Evolutionary conservation across 2,797 vertebrate genomes (phyloP), one percentile per base, ranked within the genome.

Genomic region (Eupleurogrammus muticus): DNA sequence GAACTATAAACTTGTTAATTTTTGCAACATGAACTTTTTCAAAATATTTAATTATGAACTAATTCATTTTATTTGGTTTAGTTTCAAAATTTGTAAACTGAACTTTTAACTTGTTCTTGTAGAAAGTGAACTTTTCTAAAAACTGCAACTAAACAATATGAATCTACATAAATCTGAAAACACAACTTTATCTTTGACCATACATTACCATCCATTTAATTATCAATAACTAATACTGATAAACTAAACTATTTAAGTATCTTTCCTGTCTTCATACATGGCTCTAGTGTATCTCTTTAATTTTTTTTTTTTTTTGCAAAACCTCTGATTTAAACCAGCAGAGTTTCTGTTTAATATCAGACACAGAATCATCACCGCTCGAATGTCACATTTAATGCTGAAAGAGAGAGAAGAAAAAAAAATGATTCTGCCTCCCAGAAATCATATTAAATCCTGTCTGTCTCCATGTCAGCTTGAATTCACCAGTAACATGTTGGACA

Each of bases 331-430:
- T 5, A 10, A 73, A 72, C 52, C 62, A 64, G 60, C 62, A 54
- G 55, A 63, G 62, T 52, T 64, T 57, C 70, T 66, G 69, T 57
- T 70, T 38, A 75, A 75, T 64, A 67, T 50, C 70, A 58, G 35
- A 57, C 59, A 16, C 67, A 48, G 76, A 74, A 71, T 74, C 57
- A 32, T 72, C 58, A 64, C 67, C 6, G 44, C 44, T 54, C 34
- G 17, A 40, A 55, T 62, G 73, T 84, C 65, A 73, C 59, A 21
- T 86, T 86, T 84, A 82, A 82, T 81, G 79, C 77, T 70, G 48
- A 74, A 60, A 70, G 57, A 44, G 40, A 42, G 14, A 59, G 13
- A 66, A 49, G 42, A 20, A 32, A 49, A 40, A 38, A 73, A 58
- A 49, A 4, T 2, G 1, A 17, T 38, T 34, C 51, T 6, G 73